Percentiles rank a stretch among this genome's conserved stretches.
Evolutionary conservation across 2,113 vertebrate species (phyloP).

Genomic region (Ia io): DNA sequence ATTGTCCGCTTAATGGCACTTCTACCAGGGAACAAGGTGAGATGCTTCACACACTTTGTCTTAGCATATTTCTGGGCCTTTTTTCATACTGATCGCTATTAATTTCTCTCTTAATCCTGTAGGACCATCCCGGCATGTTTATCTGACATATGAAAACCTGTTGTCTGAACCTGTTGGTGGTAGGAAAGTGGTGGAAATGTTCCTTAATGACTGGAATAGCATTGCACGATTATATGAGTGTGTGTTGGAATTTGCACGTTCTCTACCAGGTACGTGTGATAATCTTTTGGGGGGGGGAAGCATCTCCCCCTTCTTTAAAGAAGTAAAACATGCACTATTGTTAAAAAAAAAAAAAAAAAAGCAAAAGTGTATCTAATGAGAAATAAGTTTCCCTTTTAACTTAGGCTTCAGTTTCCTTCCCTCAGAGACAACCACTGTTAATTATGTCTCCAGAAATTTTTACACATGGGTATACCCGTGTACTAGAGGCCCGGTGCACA

Average conservation of each 20-base stretch:
- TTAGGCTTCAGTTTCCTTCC: slow-evolving; percentile 11
- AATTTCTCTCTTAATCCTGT: slow-evolving; percentile 52
- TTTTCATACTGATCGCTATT: not conserved
- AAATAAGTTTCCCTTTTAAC: slow-evolving; percentile 8
- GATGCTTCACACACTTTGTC: slow-evolving; percentile 32
- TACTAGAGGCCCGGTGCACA: too few relatives aligned
- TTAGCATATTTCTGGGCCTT: slow-evolving; percentile 7
- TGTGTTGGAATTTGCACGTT: slow-evolving; percentile 94
- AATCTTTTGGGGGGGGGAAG: not conserved
- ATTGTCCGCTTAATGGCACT: slow-evolving; percentile 95
- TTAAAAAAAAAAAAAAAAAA: not conserved
- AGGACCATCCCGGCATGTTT: slow-evolving; percentile 96
- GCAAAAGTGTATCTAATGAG: not conserved
- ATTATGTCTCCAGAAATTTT: slow-evolving; percentile 17
- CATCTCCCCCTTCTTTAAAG: not conserved
- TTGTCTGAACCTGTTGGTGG: slow-evolving; percentile 97
- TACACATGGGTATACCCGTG: not conserved
- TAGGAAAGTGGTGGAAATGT: slow-evolving; percentile 98
- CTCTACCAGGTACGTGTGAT: slow-evolving; percentile 88
- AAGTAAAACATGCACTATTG: not conserved
- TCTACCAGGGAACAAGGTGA: slow-evolving; percentile 96
- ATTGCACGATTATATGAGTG: slow-evolving; percentile 97
- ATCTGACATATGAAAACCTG: slow-evolving; percentile 96
- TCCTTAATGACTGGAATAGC: slow-evolving; percentile 97
- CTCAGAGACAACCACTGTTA: not conserved